A percentile compares a stretch with the other conserved stretches of the same genome.
phyloP scores from a whole-genome alignment of 2,113 vertebrate genomes.

The Centrocercus urophasianus region DNA sequence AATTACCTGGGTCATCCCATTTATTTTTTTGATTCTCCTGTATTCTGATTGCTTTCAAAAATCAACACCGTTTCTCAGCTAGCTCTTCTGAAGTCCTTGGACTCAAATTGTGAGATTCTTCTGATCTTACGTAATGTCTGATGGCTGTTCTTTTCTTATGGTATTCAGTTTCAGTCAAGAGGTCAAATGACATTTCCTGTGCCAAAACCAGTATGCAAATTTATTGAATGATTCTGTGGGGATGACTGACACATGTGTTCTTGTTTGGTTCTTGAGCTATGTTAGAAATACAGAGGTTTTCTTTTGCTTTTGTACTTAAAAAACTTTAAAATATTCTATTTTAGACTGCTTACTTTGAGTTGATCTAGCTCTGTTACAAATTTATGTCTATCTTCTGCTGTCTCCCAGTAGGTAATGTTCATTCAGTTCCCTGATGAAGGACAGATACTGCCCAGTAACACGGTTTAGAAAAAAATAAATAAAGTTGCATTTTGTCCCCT shows the following conservation, averaged over 20 bases:
- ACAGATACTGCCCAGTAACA: background rate
- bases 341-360: background rate
- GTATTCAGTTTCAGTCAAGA: conserved; percentile 42
- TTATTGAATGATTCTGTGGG: background rate
- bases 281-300: background rate
- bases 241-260: background rate
- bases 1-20: background rate
- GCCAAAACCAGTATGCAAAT: conserved; percentile 17
- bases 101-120: background rate
- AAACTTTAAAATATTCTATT: background rate
- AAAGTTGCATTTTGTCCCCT: background rate
- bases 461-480: background rate
- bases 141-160: background rate
- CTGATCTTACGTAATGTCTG: conserved; percentile 10
- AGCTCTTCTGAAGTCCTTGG: background rate
- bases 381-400: background rate
- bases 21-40: background rate
- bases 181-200: conserved; percentile 39
- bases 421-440: background rate
- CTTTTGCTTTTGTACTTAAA: background rate
- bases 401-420: background rate
- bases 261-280: background rate
- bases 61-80: background rate
- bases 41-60: background rate
- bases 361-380: background rate